Conservation (phyloP, 2,113 vertebrate genomes). For the Felis catus region DNA sequence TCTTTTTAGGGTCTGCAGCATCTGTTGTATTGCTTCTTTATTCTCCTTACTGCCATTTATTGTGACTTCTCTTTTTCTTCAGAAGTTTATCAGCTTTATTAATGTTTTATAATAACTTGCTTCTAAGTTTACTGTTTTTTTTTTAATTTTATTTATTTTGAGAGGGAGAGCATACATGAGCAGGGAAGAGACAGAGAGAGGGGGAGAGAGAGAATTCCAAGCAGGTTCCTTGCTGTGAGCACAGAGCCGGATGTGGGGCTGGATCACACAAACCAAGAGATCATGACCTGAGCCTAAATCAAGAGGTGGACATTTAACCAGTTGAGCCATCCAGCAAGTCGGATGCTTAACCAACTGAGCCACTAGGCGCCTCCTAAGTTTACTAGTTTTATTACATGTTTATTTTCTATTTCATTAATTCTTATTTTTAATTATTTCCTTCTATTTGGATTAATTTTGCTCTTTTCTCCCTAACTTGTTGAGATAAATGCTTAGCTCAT, state of each 20-base stretch:
- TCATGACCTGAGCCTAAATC: too few species aligned
- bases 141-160: too few species aligned
- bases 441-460: neutral
- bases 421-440: neutral
- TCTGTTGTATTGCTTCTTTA: neutral
- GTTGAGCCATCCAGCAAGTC: too few species aligned
- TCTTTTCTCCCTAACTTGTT: neutral
- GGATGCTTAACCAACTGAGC: too few species aligned
- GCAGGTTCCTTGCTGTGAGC: too few species aligned
- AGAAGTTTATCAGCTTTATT: neutral
- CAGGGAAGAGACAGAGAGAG: too few species aligned
- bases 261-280: too few species aligned
- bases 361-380: neutral
- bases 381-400: neutral
- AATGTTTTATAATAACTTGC: neutral
- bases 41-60: neutral
- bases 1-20: neutral
- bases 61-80: neutral
- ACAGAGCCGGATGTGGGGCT: too few species aligned
- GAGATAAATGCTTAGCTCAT: neutral
- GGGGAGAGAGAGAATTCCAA: too few species aligned
- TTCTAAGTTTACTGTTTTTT: neutral
- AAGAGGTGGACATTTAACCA: too few species aligned
- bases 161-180: too few species aligned
- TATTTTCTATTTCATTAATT: constrained; percentile 4